phyloP scores from a whole-genome alignment of 2,888 invertebrate genomes.

The Tyria jacobaeae region DNA sequence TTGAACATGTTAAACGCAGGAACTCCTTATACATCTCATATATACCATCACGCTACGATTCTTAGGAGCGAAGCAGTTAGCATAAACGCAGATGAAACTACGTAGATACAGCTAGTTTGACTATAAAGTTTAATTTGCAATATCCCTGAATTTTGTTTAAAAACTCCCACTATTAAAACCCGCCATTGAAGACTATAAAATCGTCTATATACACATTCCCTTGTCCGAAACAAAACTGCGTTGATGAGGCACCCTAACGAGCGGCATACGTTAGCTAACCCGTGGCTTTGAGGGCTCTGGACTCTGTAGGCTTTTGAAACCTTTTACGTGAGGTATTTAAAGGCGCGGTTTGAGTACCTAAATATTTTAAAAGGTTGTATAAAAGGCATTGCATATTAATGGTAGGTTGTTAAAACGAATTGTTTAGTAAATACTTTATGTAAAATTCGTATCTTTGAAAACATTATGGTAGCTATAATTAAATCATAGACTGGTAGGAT shows the following conservation, averaged over 20 bases:
- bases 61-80: too few relatives aligned
- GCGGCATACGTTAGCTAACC: slow-evolving; percentile 12
- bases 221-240: slow-evolving; percentile 38
- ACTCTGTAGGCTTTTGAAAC: slow-evolving; percentile 17
- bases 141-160: too few relatives aligned
- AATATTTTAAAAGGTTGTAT: slow-evolving; percentile 24
- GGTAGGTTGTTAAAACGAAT: slow-evolving; percentile 6
- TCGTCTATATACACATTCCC: slow-evolving; percentile 5
- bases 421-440: slow-evolving; percentile 7
- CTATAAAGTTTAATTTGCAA: too few relatives aligned
- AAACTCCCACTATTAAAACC: not conserved
- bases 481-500: too few relatives aligned
- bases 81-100: too few relatives aligned
- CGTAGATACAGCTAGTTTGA: too few relatives aligned
- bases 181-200: not conserved
- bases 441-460: not conserved
- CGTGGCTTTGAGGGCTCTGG: slow-evolving; percentile 16
- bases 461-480: not conserved
- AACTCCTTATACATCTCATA: too few relatives aligned
- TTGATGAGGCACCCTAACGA: slow-evolving; percentile 47
- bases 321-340: slow-evolving; percentile 24
- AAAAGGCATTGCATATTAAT: slow-evolving; percentile 14
- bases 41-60: too few relatives aligned
- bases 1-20: too few relatives aligned
- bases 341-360: slow-evolving; percentile 10